These are phyloP conservation scores for Drosophila pegasa DNA, from an alignment of 2,888 invertebrate genomes.

Conservation along the genomic window DNA sequence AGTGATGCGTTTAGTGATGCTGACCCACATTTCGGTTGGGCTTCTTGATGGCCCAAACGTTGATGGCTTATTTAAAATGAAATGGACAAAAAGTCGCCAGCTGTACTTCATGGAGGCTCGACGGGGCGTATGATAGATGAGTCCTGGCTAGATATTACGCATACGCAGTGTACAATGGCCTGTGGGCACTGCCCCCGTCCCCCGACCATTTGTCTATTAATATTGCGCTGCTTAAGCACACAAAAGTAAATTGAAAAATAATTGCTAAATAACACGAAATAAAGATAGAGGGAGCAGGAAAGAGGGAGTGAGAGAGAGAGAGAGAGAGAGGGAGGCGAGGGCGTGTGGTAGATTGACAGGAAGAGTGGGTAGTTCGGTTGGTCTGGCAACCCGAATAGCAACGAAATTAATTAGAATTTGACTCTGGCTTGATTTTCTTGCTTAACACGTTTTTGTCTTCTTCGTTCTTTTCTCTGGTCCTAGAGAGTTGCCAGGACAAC, in stretches of 20 bases:
- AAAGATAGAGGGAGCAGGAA: background rate
- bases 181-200: constrained; percentile 5
- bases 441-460: constrained; percentile 23
- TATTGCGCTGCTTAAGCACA: constrained; percentile 36
- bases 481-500: constrained; percentile 37
- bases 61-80: constrained; percentile 47
- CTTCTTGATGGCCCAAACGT: constrained; percentile 23
- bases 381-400: constrained; percentile 17
- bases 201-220: constrained; percentile 36
- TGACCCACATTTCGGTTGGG: constrained; percentile 59
- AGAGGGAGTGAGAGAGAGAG: background rate
- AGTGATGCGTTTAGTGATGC: constrained; percentile 23
- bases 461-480: too few species aligned
- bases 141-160: constrained; percentile 26
- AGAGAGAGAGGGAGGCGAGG: background rate
- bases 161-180: constrained; percentile 33
- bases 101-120: background rate
- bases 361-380: constrained; percentile 5
- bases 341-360: too few species aligned
- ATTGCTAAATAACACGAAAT: constrained; percentile 55
- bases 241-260: constrained; percentile 74
- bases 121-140: constrained; percentile 49
- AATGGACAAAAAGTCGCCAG: constrained; percentile 18
- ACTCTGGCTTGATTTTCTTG: constrained; percentile 24
- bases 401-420: constrained; percentile 63